A percentile compares a stretch with the other conserved stretches of the same genome.
phyloP scores from a whole-genome alignment of 2,113 vertebrate species.

The Entosphenus tridentatus region DNA sequence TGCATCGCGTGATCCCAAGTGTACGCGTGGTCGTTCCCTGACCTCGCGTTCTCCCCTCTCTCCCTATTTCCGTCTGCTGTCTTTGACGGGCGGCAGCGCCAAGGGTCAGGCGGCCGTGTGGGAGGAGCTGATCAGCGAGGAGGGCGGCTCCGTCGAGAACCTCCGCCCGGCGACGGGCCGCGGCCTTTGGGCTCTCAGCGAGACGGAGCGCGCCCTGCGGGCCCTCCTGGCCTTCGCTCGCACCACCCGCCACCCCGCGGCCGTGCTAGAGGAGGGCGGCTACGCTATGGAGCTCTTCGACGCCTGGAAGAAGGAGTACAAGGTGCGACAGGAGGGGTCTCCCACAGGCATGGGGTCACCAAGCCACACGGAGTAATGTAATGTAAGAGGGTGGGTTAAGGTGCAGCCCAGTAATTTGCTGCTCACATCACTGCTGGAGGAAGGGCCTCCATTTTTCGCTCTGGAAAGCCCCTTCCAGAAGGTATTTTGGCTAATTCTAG shows the following conservation, averaged over 20 bases:
- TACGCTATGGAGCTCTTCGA: constrained; percentile 79
- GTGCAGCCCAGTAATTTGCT: too few species aligned
- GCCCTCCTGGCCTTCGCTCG: constrained; percentile 60
- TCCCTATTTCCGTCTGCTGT: too few species aligned
- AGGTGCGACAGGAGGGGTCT: constrained; percentile 26
- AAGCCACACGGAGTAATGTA: too few species aligned
- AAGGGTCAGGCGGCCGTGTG: constrained; percentile 88
- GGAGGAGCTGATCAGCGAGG: constrained; percentile 95
- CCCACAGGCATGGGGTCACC: too few species aligned
- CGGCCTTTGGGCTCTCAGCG: constrained; percentile 72
- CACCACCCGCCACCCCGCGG: constrained; percentile 41
- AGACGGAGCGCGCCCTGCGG: constrained; percentile 71
- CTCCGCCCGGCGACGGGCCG: constrained; percentile 68
- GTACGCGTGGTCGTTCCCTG: too few species aligned
- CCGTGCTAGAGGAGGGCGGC: constrained; percentile 56
- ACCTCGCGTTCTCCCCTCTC: too few species aligned
- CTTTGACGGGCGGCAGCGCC: constrained; percentile 25
- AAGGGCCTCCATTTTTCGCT: too few species aligned
- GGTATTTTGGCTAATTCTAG: too few species aligned
- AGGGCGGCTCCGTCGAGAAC: constrained; percentile 77
- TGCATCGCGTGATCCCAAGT: too few species aligned
- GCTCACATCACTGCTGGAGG: too few species aligned
- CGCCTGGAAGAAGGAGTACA: constrained; percentile 94
- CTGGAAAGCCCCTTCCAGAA: too few species aligned
- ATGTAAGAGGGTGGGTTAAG: too few species aligned